Conservation (phyloP, 2,113 vertebrate species). For the Sceloporus undulatus region DNA sequence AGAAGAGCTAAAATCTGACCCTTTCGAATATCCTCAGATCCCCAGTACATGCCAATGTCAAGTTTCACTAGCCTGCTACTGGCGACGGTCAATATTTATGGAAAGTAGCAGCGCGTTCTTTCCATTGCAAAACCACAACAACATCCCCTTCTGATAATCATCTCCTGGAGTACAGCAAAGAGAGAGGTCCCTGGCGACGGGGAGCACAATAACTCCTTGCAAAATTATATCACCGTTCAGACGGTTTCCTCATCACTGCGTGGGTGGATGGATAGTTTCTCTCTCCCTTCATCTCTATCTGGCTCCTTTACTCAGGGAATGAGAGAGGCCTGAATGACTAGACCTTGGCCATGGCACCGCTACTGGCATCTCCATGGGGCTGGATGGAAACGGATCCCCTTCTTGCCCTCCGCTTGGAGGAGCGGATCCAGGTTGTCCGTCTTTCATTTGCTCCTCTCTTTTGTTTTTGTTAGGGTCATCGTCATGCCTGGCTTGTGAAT, state of each 20-base stretch:
- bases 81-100: background rate
- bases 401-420: background rate
- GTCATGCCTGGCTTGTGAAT: constrained; percentile 13
- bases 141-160: background rate
- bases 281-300: background rate
- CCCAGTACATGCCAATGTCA: too few relatives aligned
- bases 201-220: background rate
- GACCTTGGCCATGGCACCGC: background rate
- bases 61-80: background rate
- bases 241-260: constrained; percentile 17
- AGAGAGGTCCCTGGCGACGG: background rate
- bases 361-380: background rate
- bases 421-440: background rate
- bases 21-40: too few relatives aligned
- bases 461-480: background rate
- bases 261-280: background rate
- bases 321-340: background rate
- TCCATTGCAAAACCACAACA: background rate
- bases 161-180: background rate
- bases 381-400: background rate
- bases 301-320: background rate
- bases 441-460: background rate
- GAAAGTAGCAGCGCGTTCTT: background rate
- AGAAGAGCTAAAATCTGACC: too few relatives aligned
- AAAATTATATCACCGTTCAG: background rate